phyloP scores from a whole-genome alignment of 1,140 invertebrate genomes.

The Drosophila nigromelanica region DNA sequence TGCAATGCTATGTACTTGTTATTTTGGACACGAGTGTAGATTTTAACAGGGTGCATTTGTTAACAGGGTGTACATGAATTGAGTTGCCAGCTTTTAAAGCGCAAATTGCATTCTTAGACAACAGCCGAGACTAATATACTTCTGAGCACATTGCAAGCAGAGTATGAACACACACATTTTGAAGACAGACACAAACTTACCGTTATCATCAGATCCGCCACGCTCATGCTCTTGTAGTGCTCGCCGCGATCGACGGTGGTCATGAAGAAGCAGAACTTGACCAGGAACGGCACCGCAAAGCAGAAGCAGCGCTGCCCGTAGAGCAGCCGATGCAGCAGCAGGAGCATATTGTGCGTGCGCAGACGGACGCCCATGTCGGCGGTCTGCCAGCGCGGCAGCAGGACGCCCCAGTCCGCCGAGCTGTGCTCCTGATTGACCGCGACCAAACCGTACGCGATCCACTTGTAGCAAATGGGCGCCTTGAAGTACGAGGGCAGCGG shows the following conservation, averaged over 20 bases:
- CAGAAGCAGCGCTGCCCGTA: conserved; percentile 29
- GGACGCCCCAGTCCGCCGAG: conserved; percentile 33
- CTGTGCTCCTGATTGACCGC: background rate
- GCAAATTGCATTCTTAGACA: background rate
- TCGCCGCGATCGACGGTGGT: conserved; percentile 22
- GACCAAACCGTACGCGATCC: conserved; percentile 50
- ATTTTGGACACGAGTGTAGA: too few relatives aligned
- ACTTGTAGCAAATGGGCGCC: conserved; percentile 25
- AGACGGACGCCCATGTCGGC: background rate
- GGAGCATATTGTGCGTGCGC: conserved; percentile 9
- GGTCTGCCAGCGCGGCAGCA: conserved; percentile 48
- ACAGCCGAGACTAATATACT: background rate
- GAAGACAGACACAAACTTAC: too few relatives aligned
- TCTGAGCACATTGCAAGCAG: background rate
- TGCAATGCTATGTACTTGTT: too few relatives aligned
- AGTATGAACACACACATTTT: too few relatives aligned
- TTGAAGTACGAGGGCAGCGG: conserved; percentile 37
- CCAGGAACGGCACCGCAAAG: conserved; percentile 20
- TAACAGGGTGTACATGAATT: too few relatives aligned
- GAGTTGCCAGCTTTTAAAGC: too few relatives aligned
- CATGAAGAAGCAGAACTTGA: conserved; percentile 54
- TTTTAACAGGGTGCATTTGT: too few relatives aligned
- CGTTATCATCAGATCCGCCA: conserved; percentile 23
- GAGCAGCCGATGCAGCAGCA: conserved; percentile 36
- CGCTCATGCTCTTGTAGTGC: conserved; percentile 9